These are phyloP conservation scores for Smittia sp. DNA, from an alignment of 2,888 invertebrate species.

Conservation along the genomic window DNA sequence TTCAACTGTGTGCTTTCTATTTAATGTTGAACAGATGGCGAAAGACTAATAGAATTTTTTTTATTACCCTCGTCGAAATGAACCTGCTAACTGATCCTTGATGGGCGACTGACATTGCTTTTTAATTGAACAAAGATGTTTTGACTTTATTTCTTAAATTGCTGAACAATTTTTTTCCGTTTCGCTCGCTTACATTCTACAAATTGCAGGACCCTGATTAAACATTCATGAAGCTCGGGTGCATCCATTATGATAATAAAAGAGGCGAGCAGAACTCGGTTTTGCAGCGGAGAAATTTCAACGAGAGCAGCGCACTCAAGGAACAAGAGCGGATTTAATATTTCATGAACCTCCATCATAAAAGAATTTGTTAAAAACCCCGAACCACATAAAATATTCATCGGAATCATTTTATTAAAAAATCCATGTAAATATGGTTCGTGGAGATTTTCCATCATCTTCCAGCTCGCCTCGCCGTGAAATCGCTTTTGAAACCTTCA, in stretches of 20 bases:
- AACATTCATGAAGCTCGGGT: slow-evolving; percentile 35
- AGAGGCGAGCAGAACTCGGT: slow-evolving; percentile 29
- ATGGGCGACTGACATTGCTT: slow-evolving; percentile 30
- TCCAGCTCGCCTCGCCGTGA: neutral
- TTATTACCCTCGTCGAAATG: slow-evolving; percentile 29
- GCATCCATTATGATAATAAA: slow-evolving; percentile 42
- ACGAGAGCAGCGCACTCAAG: slow-evolving; percentile 13
- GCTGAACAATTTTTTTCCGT: slow-evolving; percentile 17
- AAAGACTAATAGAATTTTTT: slow-evolving; percentile 41
- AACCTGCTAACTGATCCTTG: slow-evolving; percentile 35
- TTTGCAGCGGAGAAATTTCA: slow-evolving; percentile 20
- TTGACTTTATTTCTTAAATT: slow-evolving; percentile 5
- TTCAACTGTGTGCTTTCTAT: slow-evolving; percentile 28
- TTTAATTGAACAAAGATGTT: slow-evolving; percentile 39
- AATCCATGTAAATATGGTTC: slow-evolving; percentile 14
- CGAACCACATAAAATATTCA: slow-evolving; percentile 38
- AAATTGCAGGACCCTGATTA: slow-evolving; percentile 41
- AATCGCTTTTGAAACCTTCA: neutral
- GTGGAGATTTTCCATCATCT: neutral
- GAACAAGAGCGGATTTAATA: slow-evolving; percentile 37
- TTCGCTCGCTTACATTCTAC: slow-evolving; percentile 18
- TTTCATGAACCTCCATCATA: slow-evolving; percentile 41
- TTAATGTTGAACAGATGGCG: slow-evolving; percentile 40
- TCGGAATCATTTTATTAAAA: slow-evolving; percentile 40
- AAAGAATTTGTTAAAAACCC: slow-evolving; percentile 42